Conservation (phyloP, 2,113 vertebrate species). For the Scomber colias region DNA sequence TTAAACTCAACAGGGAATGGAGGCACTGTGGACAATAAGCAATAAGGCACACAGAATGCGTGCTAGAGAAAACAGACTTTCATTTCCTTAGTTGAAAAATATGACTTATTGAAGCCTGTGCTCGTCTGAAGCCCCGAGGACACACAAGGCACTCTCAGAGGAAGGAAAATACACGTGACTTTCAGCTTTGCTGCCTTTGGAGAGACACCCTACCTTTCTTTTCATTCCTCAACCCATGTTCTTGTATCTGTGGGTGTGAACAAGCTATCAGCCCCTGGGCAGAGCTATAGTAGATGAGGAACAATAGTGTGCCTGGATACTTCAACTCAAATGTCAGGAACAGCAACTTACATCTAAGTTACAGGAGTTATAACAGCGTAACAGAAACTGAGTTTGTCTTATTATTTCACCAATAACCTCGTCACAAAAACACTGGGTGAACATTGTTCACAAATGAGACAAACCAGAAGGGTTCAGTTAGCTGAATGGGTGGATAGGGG, state of each 20-base stretch:
- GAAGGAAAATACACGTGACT: conserved; percentile 52
- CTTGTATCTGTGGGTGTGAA: conserved; percentile 26
- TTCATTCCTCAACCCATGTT: background rate
- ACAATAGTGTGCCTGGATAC: conserved; percentile 8
- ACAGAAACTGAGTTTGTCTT: background rate
- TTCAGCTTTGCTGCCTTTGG: conserved; percentile 12
- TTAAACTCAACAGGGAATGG: conserved; percentile 5
- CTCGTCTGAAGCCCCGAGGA: conserved; percentile 43
- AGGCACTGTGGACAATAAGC: conserved; percentile 17
- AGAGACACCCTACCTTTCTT: conserved; percentile 17
- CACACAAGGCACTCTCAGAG: conserved; percentile 28
- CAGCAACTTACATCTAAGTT: background rate
- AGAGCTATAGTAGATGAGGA: background rate
- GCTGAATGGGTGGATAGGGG: conserved; percentile 45
- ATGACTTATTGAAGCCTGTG: conserved; percentile 42
- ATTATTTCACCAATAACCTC: background rate
- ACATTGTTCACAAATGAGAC: conserved; percentile 43
- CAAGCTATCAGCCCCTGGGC: background rate
- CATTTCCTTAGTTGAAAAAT: conserved; percentile 66
- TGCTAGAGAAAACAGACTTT: conserved; percentile 51
- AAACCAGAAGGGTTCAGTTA: conserved; percentile 38
- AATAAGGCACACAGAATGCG: conserved; percentile 27
- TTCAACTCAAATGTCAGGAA: conserved; percentile 40
- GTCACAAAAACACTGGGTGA: conserved; percentile 1
- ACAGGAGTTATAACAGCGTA: background rate